phyloP scores from a whole-genome alignment of 2,888 invertebrate genomes.

The Mellilla xanthometata region DNA sequence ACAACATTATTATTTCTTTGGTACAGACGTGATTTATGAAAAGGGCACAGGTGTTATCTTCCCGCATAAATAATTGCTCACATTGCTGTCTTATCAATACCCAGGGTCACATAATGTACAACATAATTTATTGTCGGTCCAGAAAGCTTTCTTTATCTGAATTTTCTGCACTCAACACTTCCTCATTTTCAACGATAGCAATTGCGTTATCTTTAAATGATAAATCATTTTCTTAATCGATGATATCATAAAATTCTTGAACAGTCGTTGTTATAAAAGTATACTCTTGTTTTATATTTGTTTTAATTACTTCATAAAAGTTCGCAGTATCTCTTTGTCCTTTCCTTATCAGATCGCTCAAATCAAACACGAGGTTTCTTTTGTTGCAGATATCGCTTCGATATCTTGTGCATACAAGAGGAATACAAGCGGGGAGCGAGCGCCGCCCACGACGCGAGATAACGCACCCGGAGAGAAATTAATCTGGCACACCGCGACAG shows the following conservation, averaged over 20 bases:
- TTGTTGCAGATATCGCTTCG: constrained; percentile 77
- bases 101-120: constrained; percentile 32
- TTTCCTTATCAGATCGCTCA: constrained; percentile 42
- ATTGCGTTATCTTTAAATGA: constrained; percentile 1
- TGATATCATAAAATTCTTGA: constrained; percentile 23
- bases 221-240: constrained; percentile 10
- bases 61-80: constrained; percentile 49
- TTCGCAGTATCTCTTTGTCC: constrained; percentile 34
- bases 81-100: constrained; percentile 43
- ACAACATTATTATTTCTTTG: constrained; percentile 14
- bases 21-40: constrained; percentile 50
- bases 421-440: constrained; percentile 70
- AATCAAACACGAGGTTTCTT: constrained; percentile 46
- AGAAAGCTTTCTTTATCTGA: constrained; percentile 48
- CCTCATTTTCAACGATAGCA: constrained; percentile 16
- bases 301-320: constrained; percentile 15
- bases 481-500: constrained; percentile 71
- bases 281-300: constrained; percentile 9
- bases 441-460: constrained; percentile 71
- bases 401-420: constrained; percentile 76
- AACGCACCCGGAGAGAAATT: constrained; percentile 75
- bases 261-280: constrained; percentile 17
- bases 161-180: constrained; percentile 45
- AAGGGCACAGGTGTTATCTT: constrained; percentile 59
- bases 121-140: constrained; percentile 28